phyloP scores from a whole-genome alignment of 2,797 vertebrate genomes.

The Lacerta viridis region DNA sequence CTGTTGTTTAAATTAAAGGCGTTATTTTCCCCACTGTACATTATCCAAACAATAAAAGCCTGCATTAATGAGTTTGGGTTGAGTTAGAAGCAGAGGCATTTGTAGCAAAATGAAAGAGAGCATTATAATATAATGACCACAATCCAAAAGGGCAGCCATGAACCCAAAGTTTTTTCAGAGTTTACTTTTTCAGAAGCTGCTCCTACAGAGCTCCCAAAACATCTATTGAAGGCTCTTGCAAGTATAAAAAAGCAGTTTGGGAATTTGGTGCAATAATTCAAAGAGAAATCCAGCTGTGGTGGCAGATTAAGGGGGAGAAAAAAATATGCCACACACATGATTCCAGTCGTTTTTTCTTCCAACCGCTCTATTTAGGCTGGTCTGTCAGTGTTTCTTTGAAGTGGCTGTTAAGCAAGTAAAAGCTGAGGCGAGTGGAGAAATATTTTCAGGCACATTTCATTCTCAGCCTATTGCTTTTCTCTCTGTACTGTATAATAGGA shows the following conservation, averaged over 20 bases:
- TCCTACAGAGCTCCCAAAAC: not conserved
- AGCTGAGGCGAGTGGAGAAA: not conserved
- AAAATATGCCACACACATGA: not conserved
- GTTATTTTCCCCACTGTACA: not conserved
- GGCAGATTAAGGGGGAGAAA: too few relatives aligned
- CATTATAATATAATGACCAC: not conserved
- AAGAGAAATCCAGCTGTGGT: not conserved
- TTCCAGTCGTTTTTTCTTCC: slow-evolving; percentile 4
- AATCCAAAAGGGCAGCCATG: not conserved
- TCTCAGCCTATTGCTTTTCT: slow-evolving; percentile 24
- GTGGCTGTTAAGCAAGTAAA: slow-evolving; percentile 15
- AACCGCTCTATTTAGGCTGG: not conserved
- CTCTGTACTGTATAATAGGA: slow-evolving; percentile 14
- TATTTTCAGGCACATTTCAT: slow-evolving; percentile 23
- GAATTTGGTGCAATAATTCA: slow-evolving; percentile 18
- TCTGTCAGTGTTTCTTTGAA: slow-evolving; percentile 20
- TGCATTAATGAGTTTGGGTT: slow-evolving; percentile 10
- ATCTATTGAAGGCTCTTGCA: not conserved
- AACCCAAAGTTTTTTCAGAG: not conserved
- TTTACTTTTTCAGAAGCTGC: not conserved
- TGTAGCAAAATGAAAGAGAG: slow-evolving; percentile 7
- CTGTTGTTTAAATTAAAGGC: slow-evolving; percentile 5
- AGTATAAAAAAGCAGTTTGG: not conserved
- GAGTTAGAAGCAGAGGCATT: not conserved
- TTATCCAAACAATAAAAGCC: slow-evolving; percentile 18